These are phyloP conservation scores for Cerastoderma edule DNA, from an alignment of 2,888 invertebrate species.

Conservation along the genomic window DNA sequence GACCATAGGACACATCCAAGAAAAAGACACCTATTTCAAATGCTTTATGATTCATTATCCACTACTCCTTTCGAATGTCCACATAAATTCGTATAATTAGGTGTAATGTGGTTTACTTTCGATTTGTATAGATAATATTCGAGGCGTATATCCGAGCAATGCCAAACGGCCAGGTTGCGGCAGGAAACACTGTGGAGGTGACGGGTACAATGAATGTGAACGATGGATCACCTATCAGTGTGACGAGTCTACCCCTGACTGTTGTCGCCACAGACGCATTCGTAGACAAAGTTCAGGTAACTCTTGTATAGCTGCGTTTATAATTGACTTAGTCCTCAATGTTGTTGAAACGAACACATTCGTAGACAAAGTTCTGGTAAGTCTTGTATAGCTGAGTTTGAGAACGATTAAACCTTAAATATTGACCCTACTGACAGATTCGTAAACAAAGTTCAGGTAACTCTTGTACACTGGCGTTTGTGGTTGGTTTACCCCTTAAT, in stretches of 20 bases:
- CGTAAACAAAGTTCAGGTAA: no score
- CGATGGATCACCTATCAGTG: neutral
- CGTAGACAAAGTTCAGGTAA: constrained; percentile 60
- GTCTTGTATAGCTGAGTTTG: constrained; percentile 7
- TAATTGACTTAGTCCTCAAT: constrained; percentile 56
- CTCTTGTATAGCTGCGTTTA: constrained; percentile 4
- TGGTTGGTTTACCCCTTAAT: no score
- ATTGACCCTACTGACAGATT: no score
- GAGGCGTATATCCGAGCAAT: constrained; percentile 65
- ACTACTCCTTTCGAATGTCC: no score
- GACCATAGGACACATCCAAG: no score
- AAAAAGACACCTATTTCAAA: no score
- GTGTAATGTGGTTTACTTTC: no score
- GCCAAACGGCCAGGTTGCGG: constrained; percentile 51
- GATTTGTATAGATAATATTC: constrained; percentile 62
- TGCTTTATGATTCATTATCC: no score
- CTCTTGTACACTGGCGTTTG: neutral
- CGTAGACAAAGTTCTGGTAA: constrained; percentile 60
- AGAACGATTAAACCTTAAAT: no score
- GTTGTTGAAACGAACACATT: constrained; percentile 61
- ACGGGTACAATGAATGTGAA: constrained; percentile 30
- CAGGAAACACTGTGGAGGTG: constrained; percentile 44
- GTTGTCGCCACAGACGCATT: constrained; percentile 61
- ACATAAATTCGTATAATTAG: no score
- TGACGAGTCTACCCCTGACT: constrained; percentile 50